These are phyloP conservation scores for Eurytoma adleriae DNA, from an alignment of 2,888 invertebrate genomes.

Conservation along the genomic window DNA sequence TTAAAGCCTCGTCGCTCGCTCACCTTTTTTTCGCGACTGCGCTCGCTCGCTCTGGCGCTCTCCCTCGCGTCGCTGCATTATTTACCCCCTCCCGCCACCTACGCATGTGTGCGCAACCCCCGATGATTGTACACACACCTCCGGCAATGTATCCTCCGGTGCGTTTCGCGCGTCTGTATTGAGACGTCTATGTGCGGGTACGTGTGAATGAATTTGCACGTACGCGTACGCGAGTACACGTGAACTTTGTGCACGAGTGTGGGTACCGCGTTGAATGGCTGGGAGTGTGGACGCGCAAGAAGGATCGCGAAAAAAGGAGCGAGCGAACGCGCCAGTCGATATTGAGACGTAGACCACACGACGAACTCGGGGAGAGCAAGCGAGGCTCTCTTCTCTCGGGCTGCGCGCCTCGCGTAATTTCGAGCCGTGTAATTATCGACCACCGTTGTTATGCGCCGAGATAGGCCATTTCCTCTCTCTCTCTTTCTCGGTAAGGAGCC, in stretches of 20 bases:
- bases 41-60: slow-evolving; percentile 44
- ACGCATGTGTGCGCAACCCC: not conserved
- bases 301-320: slow-evolving; percentile 54
- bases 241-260: not conserved
- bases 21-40: slow-evolving; percentile 29
- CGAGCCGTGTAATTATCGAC: slow-evolving; percentile 69
- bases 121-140: not conserved
- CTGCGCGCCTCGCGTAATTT: slow-evolving; percentile 65
- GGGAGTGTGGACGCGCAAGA: slow-evolving; percentile 32
- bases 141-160: slow-evolving; percentile 1
- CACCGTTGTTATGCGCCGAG: slow-evolving; percentile 60
- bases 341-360: slow-evolving; percentile 73
- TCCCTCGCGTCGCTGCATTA: slow-evolving; percentile 52
- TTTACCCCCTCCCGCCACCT: slow-evolving; percentile 37
- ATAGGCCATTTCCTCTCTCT: slow-evolving; percentile 45
- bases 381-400: not conserved
- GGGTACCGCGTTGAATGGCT: slow-evolving; percentile 16
- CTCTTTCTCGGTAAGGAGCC: slow-evolving; percentile 9
- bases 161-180: not conserved
- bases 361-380: slow-evolving; percentile 58
- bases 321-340: slow-evolving; percentile 49
- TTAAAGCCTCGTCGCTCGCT: slow-evolving; percentile 61
- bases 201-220: not conserved
- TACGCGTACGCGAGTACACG: not conserved
- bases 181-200: not conserved